phyloP scores from a whole-genome alignment of 2,797 vertebrate genomes.

The Takifugu ocellatus region DNA sequence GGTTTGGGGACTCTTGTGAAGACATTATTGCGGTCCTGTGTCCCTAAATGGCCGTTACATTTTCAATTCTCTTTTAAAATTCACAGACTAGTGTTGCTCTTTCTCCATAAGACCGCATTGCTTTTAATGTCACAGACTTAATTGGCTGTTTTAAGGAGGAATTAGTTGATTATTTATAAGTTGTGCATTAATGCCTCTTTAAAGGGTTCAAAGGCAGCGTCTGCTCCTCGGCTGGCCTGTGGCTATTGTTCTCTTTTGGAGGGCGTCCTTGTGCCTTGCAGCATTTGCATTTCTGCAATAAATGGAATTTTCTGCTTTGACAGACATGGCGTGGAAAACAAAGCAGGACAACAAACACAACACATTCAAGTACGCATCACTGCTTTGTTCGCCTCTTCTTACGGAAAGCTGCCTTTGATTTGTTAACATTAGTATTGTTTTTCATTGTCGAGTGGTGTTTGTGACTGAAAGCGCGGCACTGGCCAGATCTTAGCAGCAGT shows the following conservation, averaged over 20 bases:
- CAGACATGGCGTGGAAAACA: conserved; percentile 73
- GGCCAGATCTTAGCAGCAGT: conserved; percentile 27
- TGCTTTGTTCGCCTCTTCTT: conserved; percentile 73
- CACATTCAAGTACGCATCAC: conserved; percentile 87
- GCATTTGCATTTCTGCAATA: conserved; percentile 88
- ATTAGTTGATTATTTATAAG: conserved; percentile 87
- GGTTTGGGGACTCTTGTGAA: conserved; percentile 52
- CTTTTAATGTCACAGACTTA: conserved; percentile 69
- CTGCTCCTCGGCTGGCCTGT: conserved; percentile 73
- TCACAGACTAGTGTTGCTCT: conserved; percentile 21
- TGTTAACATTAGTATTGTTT: conserved; percentile 82
- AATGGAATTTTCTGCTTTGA: conserved; percentile 87
- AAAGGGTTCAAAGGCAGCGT: conserved; percentile 84
- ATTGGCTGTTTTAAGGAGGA: conserved; percentile 73
- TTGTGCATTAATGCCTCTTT: conserved; percentile 80
- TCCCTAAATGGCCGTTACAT: conserved; percentile 56
- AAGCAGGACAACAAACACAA: conserved; percentile 67
- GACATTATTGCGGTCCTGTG: conserved; percentile 59
- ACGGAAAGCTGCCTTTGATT: conserved; percentile 85
- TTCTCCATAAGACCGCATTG: conserved; percentile 29
- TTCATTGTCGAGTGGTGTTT: conserved; percentile 80
- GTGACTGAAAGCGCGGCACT: conserved; percentile 47
- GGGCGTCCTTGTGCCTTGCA: conserved; percentile 78
- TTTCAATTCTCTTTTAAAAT: conserved; percentile 37
- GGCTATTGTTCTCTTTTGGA: conserved; percentile 80